Evolutionary conservation across 1,140 invertebrate genomes (phyloP).

Genomic region (Listronotus oregonensis): DNA sequence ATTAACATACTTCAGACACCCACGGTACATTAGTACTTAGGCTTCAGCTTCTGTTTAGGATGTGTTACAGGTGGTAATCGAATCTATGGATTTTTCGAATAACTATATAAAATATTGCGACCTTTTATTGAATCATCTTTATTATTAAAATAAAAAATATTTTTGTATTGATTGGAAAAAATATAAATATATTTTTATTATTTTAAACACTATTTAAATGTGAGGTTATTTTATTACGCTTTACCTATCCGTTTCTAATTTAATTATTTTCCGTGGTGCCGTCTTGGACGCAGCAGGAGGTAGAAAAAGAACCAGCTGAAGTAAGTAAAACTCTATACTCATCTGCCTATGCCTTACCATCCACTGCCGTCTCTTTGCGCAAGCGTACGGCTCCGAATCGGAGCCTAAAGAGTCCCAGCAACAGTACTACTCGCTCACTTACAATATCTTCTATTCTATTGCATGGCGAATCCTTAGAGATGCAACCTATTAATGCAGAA

Average conservation of each 20-base stretch:
- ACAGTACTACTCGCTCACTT: conserved; percentile 13
- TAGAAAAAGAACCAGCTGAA: conserved; percentile 58
- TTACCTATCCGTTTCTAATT: conserved; percentile 29
- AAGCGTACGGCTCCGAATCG: conserved; percentile 41
- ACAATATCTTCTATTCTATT: conserved; percentile 15
- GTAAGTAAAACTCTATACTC: conserved; percentile 58
- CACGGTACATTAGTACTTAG: too few relatives aligned
- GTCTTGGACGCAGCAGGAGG: conserved; percentile 58
- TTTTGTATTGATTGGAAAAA: too few relatives aligned
- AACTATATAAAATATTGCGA: too few relatives aligned
- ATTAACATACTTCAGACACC: too few relatives aligned
- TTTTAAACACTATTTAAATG: not conserved
- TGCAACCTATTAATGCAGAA: conserved; percentile 33
- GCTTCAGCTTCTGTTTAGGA: too few relatives aligned
- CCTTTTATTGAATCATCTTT: too few relatives aligned
- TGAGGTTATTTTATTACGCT: conserved; percentile 22
- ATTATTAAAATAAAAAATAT: too few relatives aligned
- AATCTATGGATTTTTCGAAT: too few relatives aligned
- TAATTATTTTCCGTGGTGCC: conserved; percentile 40
- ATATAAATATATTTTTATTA: too few relatives aligned
- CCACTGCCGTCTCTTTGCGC: conserved; percentile 40
- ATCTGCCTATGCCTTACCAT: conserved; percentile 40
- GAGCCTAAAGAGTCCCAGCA: conserved; percentile 8
- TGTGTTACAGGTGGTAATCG: too few relatives aligned
- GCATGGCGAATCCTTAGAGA: conserved; percentile 34